Evolutionary conservation across 2,888 invertebrate species (phyloP).

Genomic region (Orchesellides sinensis): DNA sequence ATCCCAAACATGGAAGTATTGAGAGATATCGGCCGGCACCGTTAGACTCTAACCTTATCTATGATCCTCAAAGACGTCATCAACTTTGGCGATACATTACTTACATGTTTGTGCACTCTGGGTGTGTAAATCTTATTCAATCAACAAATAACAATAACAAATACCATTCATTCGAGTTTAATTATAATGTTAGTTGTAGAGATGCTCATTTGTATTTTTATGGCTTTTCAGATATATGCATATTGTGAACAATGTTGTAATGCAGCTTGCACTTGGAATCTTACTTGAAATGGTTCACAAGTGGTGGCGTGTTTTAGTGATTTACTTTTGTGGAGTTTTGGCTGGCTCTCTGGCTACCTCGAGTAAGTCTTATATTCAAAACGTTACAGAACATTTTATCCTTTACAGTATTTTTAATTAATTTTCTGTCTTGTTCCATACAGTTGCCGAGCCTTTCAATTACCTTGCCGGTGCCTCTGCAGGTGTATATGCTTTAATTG

Average conservation of each 20-base stretch:
- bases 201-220: too few relatives aligned
- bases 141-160: too few relatives aligned
- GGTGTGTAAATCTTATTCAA: not conserved
- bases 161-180: not conserved
- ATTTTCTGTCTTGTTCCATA: slow-evolving; percentile 81
- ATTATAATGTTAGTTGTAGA: not conserved
- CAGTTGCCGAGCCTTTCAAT: slow-evolving; percentile 87
- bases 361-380: slow-evolving; percentile 18
- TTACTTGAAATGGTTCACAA: slow-evolving; percentile 97
- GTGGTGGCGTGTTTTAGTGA: slow-evolving; percentile 94
- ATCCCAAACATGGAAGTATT: slow-evolving; percentile 75
- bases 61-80: slow-evolving; percentile 89
- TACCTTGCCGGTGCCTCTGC: slow-evolving; percentile 93
- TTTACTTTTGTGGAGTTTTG: slow-evolving; percentile 90
- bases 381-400: not conserved
- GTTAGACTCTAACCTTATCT: slow-evolving; percentile 89
- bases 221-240: slow-evolving; percentile 84
- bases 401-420: not conserved
- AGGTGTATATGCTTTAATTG: slow-evolving; percentile 95
- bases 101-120: slow-evolving; percentile 97
- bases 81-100: slow-evolving; percentile 96
- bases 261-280: slow-evolving; percentile 94
- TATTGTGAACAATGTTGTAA: slow-evolving; percentile 91
- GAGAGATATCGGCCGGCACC: slow-evolving; percentile 84
- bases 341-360: slow-evolving; percentile 91